Evolutionary conservation across 1,140 invertebrate genomes (phyloP), one percentile per base, ranked within the genome.

Genomic region (Pogonomyrmex barbatus): DNA sequence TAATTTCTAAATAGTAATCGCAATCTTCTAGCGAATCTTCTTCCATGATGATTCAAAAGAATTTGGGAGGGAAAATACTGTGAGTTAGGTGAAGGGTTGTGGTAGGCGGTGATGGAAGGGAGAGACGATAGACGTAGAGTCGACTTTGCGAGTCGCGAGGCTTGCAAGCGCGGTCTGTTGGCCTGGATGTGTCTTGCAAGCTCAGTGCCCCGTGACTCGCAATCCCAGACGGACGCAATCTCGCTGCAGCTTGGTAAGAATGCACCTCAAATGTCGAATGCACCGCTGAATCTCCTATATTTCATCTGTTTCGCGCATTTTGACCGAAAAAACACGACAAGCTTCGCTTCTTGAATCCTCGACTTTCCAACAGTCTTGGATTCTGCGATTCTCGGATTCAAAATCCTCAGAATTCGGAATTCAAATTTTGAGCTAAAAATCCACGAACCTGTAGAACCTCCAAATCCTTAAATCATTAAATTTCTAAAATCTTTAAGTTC

Each of bases 151-250:
- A 87, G 82, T 87, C 87, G 86, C 87, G 88, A 91, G 79, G 79
- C 82, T 90, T 87, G 86, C 84, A 63, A 91, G 88, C 87, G 79
- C 88, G 50, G 82, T 85, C 86, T 86, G 78, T 86, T 90, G 89
- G 92, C 92, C 92, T 93, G 88, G 84, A 93, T 94, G 91, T 94
- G 92, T 93, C 92, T 92, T 89, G 75, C 79, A 93, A 93, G 91
- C 92, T 92, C 92, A 94, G 93, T 94, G 86, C 92, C 90, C 91
- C 92, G 93, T 93, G 93, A 93, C 90, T 93, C 92, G 92, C 91
- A 93, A 93, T 92, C 89, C 92, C 89, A 91, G 90, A 78, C 92
- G 93, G 93, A 93, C 92, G 89, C 71, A 70, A 84, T 39, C 70
- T 84, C 63, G 78, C 63, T 86, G 68, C 65, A 87, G 1, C 47